Conservation (phyloP, 2,113 vertebrate genomes). For the Aix galericulata region DNA sequence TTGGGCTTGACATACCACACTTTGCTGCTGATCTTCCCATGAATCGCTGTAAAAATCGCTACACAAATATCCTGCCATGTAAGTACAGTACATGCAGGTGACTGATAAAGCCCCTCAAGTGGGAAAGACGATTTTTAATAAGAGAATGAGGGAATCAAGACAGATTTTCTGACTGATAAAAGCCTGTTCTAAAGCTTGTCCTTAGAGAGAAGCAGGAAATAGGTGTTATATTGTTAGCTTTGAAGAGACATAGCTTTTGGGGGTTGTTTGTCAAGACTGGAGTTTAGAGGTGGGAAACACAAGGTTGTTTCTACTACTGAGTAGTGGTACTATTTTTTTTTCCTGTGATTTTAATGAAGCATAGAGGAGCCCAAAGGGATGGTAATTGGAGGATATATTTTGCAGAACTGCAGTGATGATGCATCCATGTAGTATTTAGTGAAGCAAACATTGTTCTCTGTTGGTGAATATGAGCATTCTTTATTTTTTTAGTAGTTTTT, state of each 20-base stretch:
- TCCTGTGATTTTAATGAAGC: neutral
- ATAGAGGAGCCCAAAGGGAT: neutral
- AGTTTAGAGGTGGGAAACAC: neutral
- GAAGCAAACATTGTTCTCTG: neutral
- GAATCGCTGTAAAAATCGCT: constrained; percentile 95
- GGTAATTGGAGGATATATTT: neutral
- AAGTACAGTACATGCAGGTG: constrained; percentile 52
- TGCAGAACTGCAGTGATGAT: neutral
- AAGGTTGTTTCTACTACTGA: neutral
- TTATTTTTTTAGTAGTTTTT: neutral
- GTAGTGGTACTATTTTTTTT: neutral
- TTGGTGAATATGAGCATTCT: neutral
- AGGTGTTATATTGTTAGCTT: neutral
- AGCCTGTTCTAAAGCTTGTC: neutral
- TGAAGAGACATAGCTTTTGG: neutral
- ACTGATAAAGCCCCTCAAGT: neutral
- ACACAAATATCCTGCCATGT: constrained; percentile 98
- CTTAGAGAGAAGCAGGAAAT: neutral
- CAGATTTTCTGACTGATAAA: neutral
- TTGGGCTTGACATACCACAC: constrained; percentile 93
- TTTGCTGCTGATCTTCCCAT: constrained; percentile 93
- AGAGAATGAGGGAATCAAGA: neutral
- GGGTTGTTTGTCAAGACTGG: neutral
- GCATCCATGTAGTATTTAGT: neutral
- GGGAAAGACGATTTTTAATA: neutral